Conservation (phyloP, 2,888 invertebrate species). For the Thyatira batis region DNA sequence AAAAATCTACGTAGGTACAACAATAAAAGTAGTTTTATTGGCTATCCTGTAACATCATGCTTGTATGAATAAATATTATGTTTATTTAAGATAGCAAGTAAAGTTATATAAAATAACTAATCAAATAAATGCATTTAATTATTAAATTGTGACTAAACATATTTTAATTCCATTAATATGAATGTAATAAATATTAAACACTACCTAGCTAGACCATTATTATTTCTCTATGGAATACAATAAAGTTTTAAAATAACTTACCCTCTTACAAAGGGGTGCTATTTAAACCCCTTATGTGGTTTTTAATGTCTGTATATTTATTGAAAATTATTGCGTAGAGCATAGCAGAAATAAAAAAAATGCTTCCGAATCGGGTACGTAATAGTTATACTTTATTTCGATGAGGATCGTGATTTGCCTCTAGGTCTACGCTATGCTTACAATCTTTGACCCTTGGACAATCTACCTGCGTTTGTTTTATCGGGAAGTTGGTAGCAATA, state of each 20-base stretch:
- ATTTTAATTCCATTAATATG: neutral
- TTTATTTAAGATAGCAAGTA: too few species aligned
- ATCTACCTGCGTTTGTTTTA: constrained; percentile 75
- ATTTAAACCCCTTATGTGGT: neutral
- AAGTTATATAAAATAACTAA: too few species aligned
- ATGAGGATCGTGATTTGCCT: neutral
- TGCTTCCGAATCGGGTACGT: neutral
- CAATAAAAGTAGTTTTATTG: too few species aligned
- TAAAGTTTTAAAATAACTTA: neutral
- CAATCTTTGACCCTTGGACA: constrained; percentile 26
- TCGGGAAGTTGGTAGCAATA: constrained; percentile 77
- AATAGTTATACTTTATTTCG: neutral
- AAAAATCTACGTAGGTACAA: too few species aligned
- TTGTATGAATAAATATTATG: too few species aligned
- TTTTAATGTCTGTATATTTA: neutral
- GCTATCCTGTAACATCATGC: too few species aligned
- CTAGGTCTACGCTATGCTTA: neutral
- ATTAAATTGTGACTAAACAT: too few species aligned
- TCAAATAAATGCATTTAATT: too few species aligned
- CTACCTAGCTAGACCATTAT: neutral
- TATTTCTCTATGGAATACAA: neutral
- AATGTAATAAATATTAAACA: neutral
- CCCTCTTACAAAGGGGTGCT: neutral
- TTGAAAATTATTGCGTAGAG: neutral
- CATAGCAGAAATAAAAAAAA: neutral